These are phyloP conservation scores for Petrophora chlorosata DNA, from an alignment of 2,888 invertebrate genomes.

Conservation along the genomic window DNA sequence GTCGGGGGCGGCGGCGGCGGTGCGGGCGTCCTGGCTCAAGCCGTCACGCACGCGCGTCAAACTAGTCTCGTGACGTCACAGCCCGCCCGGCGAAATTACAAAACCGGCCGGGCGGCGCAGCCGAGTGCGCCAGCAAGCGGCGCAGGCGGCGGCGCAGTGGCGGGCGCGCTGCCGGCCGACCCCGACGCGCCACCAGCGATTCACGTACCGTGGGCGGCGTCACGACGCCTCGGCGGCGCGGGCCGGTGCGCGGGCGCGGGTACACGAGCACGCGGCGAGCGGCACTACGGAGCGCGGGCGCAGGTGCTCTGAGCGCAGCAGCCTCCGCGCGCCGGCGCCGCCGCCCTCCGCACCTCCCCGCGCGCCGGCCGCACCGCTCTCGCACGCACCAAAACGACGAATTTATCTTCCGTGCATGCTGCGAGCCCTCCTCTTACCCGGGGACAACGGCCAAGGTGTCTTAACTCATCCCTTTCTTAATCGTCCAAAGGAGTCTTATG, in stretches of 20 bases:
- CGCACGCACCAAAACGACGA: conserved; percentile 81
- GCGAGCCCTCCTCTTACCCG: conserved; percentile 62
- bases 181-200: conserved; percentile 76
- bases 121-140: conserved; percentile 64
- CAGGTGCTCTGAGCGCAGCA: conserved; percentile 89
- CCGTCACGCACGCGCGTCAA: conserved; percentile 79
- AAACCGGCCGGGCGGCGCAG: conserved; percentile 77
- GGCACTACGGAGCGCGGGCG: conserved; percentile 85
- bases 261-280: conserved; percentile 78
- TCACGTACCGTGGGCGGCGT: conserved; percentile 80
- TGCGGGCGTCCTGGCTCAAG: conserved; percentile 74
- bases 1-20: conserved; percentile 73
- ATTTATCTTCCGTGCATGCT: conserved; percentile 81
- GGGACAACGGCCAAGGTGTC: conserved; percentile 67
- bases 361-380: conserved; percentile 63
- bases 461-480: conserved; percentile 23
- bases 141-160: conserved; percentile 70
- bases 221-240: conserved; percentile 71
- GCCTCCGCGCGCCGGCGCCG: conserved; percentile 85
- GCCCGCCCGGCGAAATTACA: conserved; percentile 79
- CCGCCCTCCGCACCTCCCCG: conserved; percentile 80
- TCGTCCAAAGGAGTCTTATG: conserved; percentile 12
- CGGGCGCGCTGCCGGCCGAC: conserved; percentile 79
- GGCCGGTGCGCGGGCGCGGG: conserved; percentile 70
- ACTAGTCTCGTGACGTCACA: conserved; percentile 82